Conservation (phyloP, 2,888 invertebrate genomes). For the Psococerastis gibbosa region DNA sequence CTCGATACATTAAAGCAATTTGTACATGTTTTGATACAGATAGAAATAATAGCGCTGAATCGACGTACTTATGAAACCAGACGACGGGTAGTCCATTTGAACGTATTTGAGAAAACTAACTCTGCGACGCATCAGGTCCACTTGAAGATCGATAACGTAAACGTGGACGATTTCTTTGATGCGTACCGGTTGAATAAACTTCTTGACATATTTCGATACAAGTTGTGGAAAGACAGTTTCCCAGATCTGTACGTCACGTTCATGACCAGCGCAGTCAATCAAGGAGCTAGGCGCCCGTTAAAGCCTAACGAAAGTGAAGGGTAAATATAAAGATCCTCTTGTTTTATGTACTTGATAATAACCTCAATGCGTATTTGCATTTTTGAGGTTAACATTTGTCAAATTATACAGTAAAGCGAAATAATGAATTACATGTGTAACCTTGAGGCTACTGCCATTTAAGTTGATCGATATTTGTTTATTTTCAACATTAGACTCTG, state of each 20-base stretch:
- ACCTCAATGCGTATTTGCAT: conserved; percentile 10
- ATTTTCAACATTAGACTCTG: no score
- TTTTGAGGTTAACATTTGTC: conserved; percentile 12
- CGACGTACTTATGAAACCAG: conserved; percentile 59
- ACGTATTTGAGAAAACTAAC: conserved; percentile 40
- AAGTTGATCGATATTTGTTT: no score
- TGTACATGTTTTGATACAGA: conserved; percentile 24
- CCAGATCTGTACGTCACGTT: conserved; percentile 63
- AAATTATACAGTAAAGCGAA: conserved; percentile 22
- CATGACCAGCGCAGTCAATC: conserved; percentile 63
- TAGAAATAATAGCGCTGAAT: conserved; percentile 62
- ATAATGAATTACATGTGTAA: no score
- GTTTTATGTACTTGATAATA: conserved; percentile 17
- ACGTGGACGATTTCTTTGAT: conserved; percentile 73
- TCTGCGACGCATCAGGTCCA: conserved; percentile 59
- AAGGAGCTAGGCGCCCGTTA: conserved; percentile 65
- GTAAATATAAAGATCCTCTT: conserved; percentile 28
- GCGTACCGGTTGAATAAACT: conserved; percentile 48
- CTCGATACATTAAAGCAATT: no score
- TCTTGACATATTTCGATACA: conserved; percentile 51
- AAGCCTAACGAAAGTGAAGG: conserved; percentile 75
- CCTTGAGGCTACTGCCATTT: no score
- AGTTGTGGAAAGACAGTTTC: conserved; percentile 59
- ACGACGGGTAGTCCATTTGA: conserved; percentile 38
- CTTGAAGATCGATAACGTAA: conserved; percentile 74